Evolutionary conservation across 2,888 invertebrate genomes (phyloP).

Genomic region (Cantharis nigra): DNA sequence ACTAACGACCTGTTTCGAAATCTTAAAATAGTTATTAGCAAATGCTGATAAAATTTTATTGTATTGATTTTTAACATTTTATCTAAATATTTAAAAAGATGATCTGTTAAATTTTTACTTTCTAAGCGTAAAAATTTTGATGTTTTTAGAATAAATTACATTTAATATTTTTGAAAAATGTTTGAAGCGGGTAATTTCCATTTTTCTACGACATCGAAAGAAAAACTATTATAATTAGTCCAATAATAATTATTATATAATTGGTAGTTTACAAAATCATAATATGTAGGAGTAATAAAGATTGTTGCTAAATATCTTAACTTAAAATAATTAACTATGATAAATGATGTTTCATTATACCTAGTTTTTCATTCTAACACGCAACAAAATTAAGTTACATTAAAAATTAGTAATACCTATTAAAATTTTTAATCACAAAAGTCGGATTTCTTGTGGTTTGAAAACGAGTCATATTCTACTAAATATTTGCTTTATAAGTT

Average conservation of each 20-base stretch:
- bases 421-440: neutral
- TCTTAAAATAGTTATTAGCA: neutral
- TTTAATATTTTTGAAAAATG: no score
- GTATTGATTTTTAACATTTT: neutral
- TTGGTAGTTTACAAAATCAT: neutral
- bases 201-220: neutral
- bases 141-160: no score
- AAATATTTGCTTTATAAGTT: neutral
- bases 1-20: neutral
- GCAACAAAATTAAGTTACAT: neutral
- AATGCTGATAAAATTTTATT: neutral
- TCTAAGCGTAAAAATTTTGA: no score
- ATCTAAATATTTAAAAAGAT: neutral
- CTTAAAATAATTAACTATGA: neutral
- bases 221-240: neutral
- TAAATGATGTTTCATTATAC: neutral
- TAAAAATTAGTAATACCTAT: neutral
- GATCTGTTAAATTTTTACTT: neutral
- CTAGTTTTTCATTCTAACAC: neutral
- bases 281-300: neutral
- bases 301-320: neutral
- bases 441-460: neutral
- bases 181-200: no score
- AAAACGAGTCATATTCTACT: neutral
- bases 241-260: neutral